Conservation (phyloP, 2,797 vertebrate species). For the Columba guinea region DNA sequence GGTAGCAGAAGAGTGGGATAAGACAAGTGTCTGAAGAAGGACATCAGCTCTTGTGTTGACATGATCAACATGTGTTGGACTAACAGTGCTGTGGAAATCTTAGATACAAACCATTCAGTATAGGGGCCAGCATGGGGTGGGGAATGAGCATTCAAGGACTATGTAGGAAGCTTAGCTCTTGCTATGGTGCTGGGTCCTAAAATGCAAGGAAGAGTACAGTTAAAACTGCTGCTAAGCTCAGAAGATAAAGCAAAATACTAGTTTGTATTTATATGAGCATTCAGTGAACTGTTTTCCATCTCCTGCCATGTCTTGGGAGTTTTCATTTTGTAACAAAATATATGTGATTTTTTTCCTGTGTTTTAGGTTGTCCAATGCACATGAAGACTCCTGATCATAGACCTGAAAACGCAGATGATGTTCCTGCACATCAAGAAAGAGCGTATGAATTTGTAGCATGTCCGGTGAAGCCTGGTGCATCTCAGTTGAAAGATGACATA, state of each 20-base stretch:
- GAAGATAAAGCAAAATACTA: accelerated
- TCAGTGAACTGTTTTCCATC: not conserved
- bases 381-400: conserved; percentile 28
- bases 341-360: not conserved
- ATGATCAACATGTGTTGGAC: accelerated
- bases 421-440: conserved; percentile 88
- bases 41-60: not conserved
- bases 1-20: not conserved
- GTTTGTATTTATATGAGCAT: not conserved
- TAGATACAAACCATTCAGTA: not conserved
- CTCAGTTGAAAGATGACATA: conserved; percentile 76
- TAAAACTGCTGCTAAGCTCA: not conserved
- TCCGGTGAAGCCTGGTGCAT: conserved; percentile 79
- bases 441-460: conserved; percentile 92
- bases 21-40: not conserved
- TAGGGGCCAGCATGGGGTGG: not conserved
- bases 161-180: not conserved
- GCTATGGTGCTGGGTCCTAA: accelerated
- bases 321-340: not conserved
- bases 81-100: not conserved
- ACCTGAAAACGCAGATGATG: conserved; percentile 40
- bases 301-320: not conserved
- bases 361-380: conserved; percentile 79
- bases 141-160: not conserved
- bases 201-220: not conserved